phyloP scores from a whole-genome alignment of 2,113 vertebrate species.

The Taxidea taxus region DNA sequence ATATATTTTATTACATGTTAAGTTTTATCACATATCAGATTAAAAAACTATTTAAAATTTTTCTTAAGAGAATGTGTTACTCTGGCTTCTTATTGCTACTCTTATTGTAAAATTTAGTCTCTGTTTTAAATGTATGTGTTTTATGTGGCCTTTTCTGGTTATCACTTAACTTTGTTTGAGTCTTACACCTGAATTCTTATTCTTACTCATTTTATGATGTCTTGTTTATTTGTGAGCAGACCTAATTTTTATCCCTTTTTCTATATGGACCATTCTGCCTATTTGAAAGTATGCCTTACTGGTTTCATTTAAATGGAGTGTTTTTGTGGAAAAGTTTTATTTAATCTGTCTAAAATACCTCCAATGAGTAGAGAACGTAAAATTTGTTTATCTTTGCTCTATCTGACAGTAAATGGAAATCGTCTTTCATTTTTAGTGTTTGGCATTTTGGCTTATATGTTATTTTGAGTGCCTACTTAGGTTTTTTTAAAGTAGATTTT shows the following conservation, averaged over 20 bases:
- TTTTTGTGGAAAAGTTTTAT: neutral
- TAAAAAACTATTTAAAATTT: neutral
- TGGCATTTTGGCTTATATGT: neutral
- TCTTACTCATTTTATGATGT: neutral
- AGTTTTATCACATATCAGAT: neutral
- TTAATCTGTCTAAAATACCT: neutral
- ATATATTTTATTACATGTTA: neutral
- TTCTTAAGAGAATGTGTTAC: neutral
- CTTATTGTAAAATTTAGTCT: neutral
- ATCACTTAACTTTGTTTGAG: neutral
- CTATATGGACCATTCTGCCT: neutral
- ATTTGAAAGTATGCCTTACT: neutral
- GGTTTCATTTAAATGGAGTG: neutral
- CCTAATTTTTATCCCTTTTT: neutral
- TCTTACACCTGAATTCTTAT: neutral
- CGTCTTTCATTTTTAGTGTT: neutral
- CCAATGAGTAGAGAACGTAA: neutral
- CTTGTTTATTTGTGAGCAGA: neutral
- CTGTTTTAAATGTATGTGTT: neutral
- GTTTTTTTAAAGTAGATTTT: conserved; percentile 38
- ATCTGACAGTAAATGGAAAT: neutral
- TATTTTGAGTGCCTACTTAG: neutral
- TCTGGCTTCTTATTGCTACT: neutral
- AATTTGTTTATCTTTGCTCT: conserved; percentile 20
- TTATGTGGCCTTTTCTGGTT: neutral